These are phyloP conservation scores for Saguinus imperator DNA, from an alignment of 2,113 vertebrate species.

Conservation along the genomic window DNA sequence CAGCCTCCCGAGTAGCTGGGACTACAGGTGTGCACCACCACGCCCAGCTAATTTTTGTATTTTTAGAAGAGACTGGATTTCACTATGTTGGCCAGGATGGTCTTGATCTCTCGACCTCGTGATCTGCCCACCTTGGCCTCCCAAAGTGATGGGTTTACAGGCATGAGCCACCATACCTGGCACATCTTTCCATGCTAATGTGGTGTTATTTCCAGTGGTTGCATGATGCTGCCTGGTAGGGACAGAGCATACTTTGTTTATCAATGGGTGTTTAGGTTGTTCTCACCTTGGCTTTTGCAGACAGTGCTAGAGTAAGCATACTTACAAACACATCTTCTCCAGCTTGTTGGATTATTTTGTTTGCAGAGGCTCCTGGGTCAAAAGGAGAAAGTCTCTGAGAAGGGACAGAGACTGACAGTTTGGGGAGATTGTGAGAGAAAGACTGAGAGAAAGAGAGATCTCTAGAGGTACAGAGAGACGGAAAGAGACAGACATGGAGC, in stretches of 20 bases:
- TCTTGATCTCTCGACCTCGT: too few relatives aligned
- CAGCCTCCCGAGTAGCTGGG: too few relatives aligned
- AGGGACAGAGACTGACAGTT: neutral
- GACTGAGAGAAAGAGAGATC: neutral
- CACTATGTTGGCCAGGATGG: too few relatives aligned
- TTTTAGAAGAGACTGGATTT: too few relatives aligned
- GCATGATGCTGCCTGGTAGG: neutral
- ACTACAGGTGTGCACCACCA: too few relatives aligned
- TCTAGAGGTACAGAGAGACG: neutral
- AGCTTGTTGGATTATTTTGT: neutral
- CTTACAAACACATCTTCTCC: neutral
- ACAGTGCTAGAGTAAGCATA: neutral
- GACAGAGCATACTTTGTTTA: neutral
- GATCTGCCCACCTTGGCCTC: too few relatives aligned
- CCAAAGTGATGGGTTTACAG: too few relatives aligned
- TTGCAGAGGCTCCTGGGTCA: neutral
- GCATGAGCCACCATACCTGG: too few relatives aligned
- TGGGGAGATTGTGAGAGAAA: neutral
- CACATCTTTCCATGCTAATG: neutral
- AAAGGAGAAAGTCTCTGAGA: neutral
- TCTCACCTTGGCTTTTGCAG: neutral
- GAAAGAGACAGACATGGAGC: neutral
- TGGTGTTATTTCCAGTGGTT: neutral
- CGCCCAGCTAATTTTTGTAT: too few relatives aligned
- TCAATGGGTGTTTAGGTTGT: neutral